Conservation (phyloP, 1,140 invertebrate species). For the Cardiocondyla obscurior region DNA sequence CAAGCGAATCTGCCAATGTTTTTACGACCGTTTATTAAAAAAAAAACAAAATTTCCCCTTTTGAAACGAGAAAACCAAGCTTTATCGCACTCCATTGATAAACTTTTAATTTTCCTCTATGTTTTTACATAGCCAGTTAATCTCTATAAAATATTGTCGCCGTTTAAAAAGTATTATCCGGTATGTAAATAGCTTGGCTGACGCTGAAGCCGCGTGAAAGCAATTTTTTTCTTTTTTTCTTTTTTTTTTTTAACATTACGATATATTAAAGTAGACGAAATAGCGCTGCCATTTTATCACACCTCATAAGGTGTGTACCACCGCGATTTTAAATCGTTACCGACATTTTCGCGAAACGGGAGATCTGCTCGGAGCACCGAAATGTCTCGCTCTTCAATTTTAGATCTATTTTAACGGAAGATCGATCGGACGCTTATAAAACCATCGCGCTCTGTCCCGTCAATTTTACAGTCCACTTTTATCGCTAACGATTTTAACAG, state of each 20-base stretch:
- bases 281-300: not conserved
- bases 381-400: slow-evolving; percentile 28
- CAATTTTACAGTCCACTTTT: slow-evolving; percentile 31
- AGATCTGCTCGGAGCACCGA: not conserved
- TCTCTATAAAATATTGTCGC: not conserved
- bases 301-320: not conserved
- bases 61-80: not conserved
- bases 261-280: not conserved
- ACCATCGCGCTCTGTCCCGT: not conserved
- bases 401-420: slow-evolving; percentile 15
- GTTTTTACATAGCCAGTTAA: slow-evolving; percentile 19
- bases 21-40: too few relatives aligned
- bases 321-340: not conserved
- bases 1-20: too few relatives aligned
- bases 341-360: not conserved
- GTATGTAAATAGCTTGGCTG: not conserved
- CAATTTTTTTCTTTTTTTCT: too few relatives aligned
- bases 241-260: not conserved
- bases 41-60: not conserved
- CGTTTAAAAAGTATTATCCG: not conserved
- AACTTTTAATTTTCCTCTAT: not conserved
- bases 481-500: slow-evolving; percentile 16
- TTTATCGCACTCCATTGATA: not conserved
- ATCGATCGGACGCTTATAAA: slow-evolving; percentile 36
- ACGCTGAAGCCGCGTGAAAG: not conserved